These are phyloP conservation scores for Aphaenogaster ashmeadi DNA, from an alignment of 1,140 invertebrate species.

Conservation along the genomic window DNA sequence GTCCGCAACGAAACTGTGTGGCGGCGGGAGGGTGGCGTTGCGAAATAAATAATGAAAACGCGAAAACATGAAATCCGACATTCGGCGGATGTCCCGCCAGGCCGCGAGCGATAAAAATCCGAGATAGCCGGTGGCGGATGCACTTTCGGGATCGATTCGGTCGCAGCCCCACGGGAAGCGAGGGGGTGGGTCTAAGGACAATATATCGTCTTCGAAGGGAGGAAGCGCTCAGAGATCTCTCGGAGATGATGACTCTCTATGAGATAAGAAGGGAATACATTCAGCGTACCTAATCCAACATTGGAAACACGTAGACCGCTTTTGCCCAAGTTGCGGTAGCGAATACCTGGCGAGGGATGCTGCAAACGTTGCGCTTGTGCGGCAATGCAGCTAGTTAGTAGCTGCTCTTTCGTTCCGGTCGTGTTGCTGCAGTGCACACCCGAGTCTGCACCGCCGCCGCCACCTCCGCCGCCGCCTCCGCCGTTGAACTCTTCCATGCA, in stretches of 20 bases:
- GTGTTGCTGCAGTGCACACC: constrained; percentile 84
- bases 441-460: constrained; percentile 84
- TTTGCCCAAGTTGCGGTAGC: constrained; percentile 97
- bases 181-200: not conserved
- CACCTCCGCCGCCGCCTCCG: constrained; percentile 75
- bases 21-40: not conserved
- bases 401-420: constrained; percentile 86
- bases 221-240: not conserved
- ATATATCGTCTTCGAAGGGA: not conserved
- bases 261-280: constrained; percentile 73
- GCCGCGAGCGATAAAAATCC: not conserved
- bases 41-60: constrained; percentile 20
- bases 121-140: not conserved
- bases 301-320: constrained; percentile 97
- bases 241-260: constrained; percentile 29
- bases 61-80: not conserved
- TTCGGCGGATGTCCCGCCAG: not conserved
- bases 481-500: constrained; percentile 97
- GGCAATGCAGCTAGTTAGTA: constrained; percentile 85
- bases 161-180: not conserved
- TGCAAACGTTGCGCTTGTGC: constrained; percentile 85
- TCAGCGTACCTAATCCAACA: constrained; percentile 93
- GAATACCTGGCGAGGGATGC: constrained; percentile 91
- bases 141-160: not conserved
- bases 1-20: not conserved